Evolutionary conservation across 2,113 vertebrate species (phyloP), one percentile per base, ranked within the genome.

Genomic region (Sterna hirundo): DNA sequence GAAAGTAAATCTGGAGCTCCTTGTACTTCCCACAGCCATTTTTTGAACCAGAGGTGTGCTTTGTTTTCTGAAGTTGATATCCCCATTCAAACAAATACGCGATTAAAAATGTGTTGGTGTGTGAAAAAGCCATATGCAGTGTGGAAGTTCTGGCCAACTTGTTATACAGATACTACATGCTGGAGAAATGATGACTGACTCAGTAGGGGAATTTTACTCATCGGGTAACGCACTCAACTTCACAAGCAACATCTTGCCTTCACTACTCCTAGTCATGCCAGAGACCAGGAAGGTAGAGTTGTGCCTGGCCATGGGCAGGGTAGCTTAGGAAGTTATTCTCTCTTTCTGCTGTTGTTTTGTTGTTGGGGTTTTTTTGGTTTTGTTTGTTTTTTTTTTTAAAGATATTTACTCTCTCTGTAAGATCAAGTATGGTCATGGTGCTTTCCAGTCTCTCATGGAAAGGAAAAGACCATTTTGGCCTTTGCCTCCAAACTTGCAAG

Each of bases 111-210:
- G 95, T 94, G 92, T 84, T 94, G 79, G 75, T 96, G 95, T 96
- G 88, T 94, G 95, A 93, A 95, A 96, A 97, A 94, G 92, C 83
- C 83, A 92, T 96, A 95, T 93, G 95, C 90, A 78, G 88, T 71
- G 90, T 27, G 88, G 71, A 93, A 92, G 88, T 95, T 96, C 76
- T 88, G 92, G 62, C 85, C 96, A 96, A 92, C 83, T 94, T 34
- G 42, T 86, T 96, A 81, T 83, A 44, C 64, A 86, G 92, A 66
- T 93, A 90, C 64, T 94, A 52, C 85, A 77, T 65, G 62, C 66
- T 80, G 1, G 19, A 75, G 42, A 96, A 96, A 74, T 57, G n/a
- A 88, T 96, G 94, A 90, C 69, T 95, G 94, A 90, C 69, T 97
- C 90, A 92, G 88, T 77, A 36, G 64, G 75, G 60, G 71, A 70